These are phyloP conservation scores for Anoplius nigerrimus DNA, from an alignment of 2,888 invertebrate species.

Conservation along the genomic window DNA sequence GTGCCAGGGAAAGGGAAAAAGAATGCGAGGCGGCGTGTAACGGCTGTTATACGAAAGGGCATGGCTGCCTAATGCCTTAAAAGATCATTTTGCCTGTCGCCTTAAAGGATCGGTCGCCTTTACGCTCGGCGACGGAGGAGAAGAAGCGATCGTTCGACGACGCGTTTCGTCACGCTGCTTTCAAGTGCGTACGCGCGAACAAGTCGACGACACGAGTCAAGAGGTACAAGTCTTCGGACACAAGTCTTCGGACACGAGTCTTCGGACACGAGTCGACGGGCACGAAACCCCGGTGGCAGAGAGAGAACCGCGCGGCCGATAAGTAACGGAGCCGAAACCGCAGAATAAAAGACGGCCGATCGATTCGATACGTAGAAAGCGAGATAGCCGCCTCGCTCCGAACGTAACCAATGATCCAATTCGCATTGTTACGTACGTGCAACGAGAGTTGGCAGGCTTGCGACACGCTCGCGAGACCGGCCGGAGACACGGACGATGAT, in stretches of 20 bases:
- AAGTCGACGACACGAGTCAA: not conserved
- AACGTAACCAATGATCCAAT: slow-evolving; percentile 9
- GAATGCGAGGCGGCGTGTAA: slow-evolving; percentile 48
- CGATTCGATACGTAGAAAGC: slow-evolving; percentile 5
- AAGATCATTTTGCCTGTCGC: slow-evolving; percentile 34
- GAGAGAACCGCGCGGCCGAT: not conserved
- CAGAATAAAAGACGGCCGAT: slow-evolving; percentile 1
- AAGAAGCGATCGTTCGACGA: no score
- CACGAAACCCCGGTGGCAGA: no score
- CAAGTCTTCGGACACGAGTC: no score
- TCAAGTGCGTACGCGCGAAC: not conserved
- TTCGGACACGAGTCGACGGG: no score
- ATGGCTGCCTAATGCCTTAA: slow-evolving; percentile 30
- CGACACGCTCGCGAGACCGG: not conserved
- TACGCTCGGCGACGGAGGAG: not conserved
- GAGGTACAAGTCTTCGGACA: no score
- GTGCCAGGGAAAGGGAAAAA: slow-evolving; percentile 32
- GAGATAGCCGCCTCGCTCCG: not conserved
- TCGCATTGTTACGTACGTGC: slow-evolving; percentile 9
- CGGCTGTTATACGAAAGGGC: slow-evolving; percentile 51
- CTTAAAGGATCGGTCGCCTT: slow-evolving; percentile 33
- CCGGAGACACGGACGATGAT: no score
- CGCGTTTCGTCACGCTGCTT: not conserved
- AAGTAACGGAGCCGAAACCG: slow-evolving; percentile 1
- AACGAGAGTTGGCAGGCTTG: not conserved